Evolutionary conservation across 2,113 vertebrate species (phyloP), one percentile per base, ranked within the genome.

Genomic region (Phalacrocorax aristotelis): DNA sequence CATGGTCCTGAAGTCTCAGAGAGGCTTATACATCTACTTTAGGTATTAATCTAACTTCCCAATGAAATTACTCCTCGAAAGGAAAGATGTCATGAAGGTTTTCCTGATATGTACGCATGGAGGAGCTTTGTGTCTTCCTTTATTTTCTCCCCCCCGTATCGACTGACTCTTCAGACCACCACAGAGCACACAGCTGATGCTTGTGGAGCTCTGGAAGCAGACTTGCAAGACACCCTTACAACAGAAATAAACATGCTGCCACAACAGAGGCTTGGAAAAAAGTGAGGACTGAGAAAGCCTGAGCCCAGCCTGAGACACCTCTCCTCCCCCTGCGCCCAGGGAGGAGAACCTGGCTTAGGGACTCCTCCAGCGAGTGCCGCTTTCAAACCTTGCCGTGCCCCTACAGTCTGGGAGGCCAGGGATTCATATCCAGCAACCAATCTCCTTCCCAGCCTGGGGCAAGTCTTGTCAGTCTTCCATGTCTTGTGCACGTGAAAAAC

Each of bases 301-400:
- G 51, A 58, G 61, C 30, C 34, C 25, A 49, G 0, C 19, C 55
- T 0, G 1, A 75, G 88, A 62, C 15, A 32, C 16, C 13, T 22
- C n/a, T 68, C 30, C 23, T 27, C 15, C 38, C 46, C 23, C 29
- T 72, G 49, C 6, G 51, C 10, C 32, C 30, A 44, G 15, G 23
- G 46, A 91, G 62, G 49, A 92, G 48, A 79, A 68, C 26, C 44
- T 48, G 38, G n/a, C 26, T 61, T 40, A 58, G 79, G 15, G 32
- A 76, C 25, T 71, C 7, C 78, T 85, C n/a, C 75, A 85, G 8
- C 0, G 0, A 79, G 19, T 5, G 1, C 19, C 2, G 4, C 26
- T 64, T 80, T 36, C 65, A 85, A 66, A 64, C 29, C 13, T 36
- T 54, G 7, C 40, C 34, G 8, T 6, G 49, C 14, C 61, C 27